These are phyloP conservation scores for Synergus umbraculus DNA, from an alignment of 2,888 invertebrate species.

Conservation along the genomic window DNA sequence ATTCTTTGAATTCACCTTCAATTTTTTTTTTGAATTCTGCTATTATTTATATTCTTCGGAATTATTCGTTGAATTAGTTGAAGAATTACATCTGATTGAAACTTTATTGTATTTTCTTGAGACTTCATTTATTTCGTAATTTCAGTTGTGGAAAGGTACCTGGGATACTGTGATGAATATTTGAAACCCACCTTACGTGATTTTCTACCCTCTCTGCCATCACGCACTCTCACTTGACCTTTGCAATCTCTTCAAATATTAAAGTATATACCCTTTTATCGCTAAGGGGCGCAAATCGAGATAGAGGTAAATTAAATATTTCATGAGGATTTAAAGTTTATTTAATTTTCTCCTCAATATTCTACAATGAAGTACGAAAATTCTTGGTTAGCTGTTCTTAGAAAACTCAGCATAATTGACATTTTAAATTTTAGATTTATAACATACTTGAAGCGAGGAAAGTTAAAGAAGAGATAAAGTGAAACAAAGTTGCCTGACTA, in stretches of 20 bases:
- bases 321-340: not conserved
- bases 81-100: no score
- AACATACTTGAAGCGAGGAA: not conserved
- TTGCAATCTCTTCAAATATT: slow-evolving; percentile 17
- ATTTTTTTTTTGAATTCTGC: no score
- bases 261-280: slow-evolving; percentile 16
- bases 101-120: no score
- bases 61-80: no score
- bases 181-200: slow-evolving; percentile 6
- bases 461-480: not conserved
- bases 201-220: slow-evolving; percentile 32
- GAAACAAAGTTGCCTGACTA: not conserved
- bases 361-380: not conserved
- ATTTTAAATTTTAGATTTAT: not conserved
- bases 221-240: slow-evolving; percentile 27
- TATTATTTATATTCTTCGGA: no score
- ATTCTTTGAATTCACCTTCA: no score
- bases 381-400: not conserved
- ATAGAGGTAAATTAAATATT: not conserved
- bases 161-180: slow-evolving; percentile 5
- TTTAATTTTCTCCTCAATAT: not conserved
- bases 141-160: not conserved
- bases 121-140: no score
- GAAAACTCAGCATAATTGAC: not conserved
- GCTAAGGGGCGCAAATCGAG: not conserved